phyloP scores from a whole-genome alignment of 2,113 vertebrate genomes.

The Lagopus leucura region DNA sequence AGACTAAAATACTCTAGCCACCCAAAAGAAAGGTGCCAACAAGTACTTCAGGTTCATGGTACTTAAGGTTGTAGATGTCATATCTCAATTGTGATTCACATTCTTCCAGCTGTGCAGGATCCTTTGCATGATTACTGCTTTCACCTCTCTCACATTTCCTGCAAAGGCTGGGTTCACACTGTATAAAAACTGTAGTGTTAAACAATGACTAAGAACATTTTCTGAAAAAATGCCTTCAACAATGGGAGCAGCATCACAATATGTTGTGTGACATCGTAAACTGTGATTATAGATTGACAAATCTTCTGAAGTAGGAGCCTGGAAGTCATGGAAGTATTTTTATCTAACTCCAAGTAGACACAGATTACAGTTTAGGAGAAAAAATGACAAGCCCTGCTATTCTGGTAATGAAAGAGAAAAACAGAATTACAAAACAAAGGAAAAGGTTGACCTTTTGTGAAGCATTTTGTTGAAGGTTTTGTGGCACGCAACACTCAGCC shows the following conservation, averaged over 20 bases:
- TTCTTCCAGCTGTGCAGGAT: rapidly evolving
- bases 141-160: background rate
- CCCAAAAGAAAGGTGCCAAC: background rate
- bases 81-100: background rate
- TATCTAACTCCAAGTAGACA: background rate
- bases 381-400: background rate
- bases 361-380: background rate
- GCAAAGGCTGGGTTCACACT: background rate
- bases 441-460: background rate
- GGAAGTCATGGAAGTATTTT: background rate
- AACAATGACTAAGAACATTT: background rate
- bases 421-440: background rate
- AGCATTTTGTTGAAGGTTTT: background rate
- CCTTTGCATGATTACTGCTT: background rate
- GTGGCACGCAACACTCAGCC: background rate
- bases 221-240: background rate
- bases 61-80: background rate
- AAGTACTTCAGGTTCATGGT: background rate
- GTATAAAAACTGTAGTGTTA: rapidly evolving
- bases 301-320: background rate
- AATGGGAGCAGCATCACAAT: background rate
- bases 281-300: background rate
- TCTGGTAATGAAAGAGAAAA: background rate
- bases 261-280: background rate
- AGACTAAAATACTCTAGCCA: background rate